Percentiles rank a stretch among this genome's conserved stretches.
These are phyloP conservation scores for Chrysomallon squamiferum DNA, from an alignment of 1,140 invertebrate species.

Conservation along the genomic window DNA sequence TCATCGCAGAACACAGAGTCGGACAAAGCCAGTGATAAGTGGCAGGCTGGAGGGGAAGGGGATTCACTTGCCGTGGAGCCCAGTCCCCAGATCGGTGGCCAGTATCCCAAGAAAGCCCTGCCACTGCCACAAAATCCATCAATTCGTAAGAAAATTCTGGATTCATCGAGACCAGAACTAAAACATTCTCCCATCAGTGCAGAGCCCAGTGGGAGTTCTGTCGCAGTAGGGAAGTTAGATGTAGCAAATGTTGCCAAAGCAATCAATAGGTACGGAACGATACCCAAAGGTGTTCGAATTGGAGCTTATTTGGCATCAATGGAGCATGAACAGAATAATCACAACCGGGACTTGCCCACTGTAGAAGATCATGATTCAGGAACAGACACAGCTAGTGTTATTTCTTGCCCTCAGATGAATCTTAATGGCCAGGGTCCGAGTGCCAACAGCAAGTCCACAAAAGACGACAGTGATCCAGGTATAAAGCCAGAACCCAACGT, in stretches of 20 bases:
- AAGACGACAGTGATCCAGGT: slow-evolving; percentile 31
- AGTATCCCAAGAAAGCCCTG: slow-evolving; percentile 52
- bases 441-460: slow-evolving; percentile 11
- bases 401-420: slow-evolving; percentile 45
- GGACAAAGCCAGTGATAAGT: slow-evolving; percentile 18
- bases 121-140: slow-evolving; percentile 43
- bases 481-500: slow-evolving; percentile 55
- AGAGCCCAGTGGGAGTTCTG: slow-evolving; percentile 24
- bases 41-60: slow-evolving; percentile 12
- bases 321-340: slow-evolving; percentile 43
- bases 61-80: background rate
- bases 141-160: slow-evolving; percentile 36
- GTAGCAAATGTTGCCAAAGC: slow-evolving; percentile 96
- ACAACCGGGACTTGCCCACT: slow-evolving; percentile 30
- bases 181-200: background rate
- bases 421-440: slow-evolving; percentile 11
- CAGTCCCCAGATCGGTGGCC: slow-evolving; percentile 29
- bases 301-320: slow-evolving; percentile 94
- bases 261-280: slow-evolving; percentile 94
- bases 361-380: slow-evolving; percentile 52
- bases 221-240: slow-evolving; percentile 73
- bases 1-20: slow-evolving; percentile 12
- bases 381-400: slow-evolving; percentile 51
- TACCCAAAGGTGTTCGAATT: slow-evolving; percentile 92
- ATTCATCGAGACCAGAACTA: slow-evolving; percentile 8